Evolutionary conservation across 2,888 invertebrate genomes (phyloP), one percentile per base, ranked within the genome.

Genomic region (Ypsolopha scabrella): DNA sequence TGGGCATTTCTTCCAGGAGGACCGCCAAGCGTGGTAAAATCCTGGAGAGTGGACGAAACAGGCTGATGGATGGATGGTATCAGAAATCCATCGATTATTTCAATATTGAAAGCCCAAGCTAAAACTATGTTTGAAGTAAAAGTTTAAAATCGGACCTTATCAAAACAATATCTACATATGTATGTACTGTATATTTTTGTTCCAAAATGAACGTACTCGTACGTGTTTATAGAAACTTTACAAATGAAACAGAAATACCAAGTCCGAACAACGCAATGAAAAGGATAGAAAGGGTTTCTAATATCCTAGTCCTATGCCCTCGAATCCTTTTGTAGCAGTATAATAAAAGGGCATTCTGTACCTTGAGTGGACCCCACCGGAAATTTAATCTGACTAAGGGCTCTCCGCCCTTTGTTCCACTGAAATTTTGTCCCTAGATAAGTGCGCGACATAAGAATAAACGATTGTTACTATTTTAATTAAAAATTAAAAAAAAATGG

Each of bases 381-480:
- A 83, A 83, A 85, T 83, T 85, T 83, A 80, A 85, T 83, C 82
- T 77, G 69, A 68, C 68, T 62, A 67, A 75, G 72, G 69, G 68
- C 72, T 75, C 75, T 82, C 79, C 77, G 80, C 72, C 75, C 75
- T 82, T 80, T 78, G 80, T 79, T 75, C 69, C 63, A 59, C 64
- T 24, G 66, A 70, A 73, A 80, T 77, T 79, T 70, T 71, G 76
- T 73, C 73, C 74, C 78, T 71, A 77, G 70, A 81, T 77, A 81
- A 82, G 80, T 75, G 77, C 72, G 72, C 68, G 65, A 65, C 59
- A 57, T 57, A 63, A 62, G 65, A 68, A 70, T 66, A 69, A 71
- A 72, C 66, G 72, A 80, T 75, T 75, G 77, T 78, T 80, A 77
- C 70, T 74, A 75, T 81, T 82, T 24, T 78, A 80, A 82, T 80